These are phyloP conservation scores for Phanerotoma sp. DNA, from an alignment of 2,888 invertebrate species.

Conservation along the genomic window DNA sequence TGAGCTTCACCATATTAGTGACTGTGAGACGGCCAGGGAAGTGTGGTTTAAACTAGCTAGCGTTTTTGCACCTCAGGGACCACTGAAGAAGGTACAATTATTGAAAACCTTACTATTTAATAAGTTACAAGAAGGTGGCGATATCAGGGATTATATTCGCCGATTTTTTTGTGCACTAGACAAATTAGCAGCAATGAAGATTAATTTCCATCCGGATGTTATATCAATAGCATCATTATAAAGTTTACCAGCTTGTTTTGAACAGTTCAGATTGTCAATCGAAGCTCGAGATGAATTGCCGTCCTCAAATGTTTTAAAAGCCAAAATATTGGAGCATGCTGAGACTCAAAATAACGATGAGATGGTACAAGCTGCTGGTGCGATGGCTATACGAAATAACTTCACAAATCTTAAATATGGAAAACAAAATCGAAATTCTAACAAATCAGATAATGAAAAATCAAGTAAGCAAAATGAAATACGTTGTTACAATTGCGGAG, in stretches of 20 bases:
- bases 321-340: conserved; percentile 12
- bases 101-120: too few species aligned
- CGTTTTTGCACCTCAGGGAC: too few species aligned
- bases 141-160: too few species aligned
- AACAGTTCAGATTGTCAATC: conserved; percentile 7
- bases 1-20: too few species aligned
- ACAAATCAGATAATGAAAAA: neutral
- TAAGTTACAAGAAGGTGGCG: too few species aligned
- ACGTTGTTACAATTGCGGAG: neutral
- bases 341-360: neutral
- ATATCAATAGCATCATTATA: conserved; percentile 2
- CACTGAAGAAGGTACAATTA: too few species aligned
- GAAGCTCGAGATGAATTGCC: conserved; percentile 24
- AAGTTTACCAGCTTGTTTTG: conserved; percentile 17
- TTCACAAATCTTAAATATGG: neutral
- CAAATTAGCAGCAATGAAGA: neutral
- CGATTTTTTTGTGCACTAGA: too few species aligned
- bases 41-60: too few species aligned
- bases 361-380: neutral
- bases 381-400: neutral
- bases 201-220: neutral
- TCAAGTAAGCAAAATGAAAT: neutral
- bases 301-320: conserved; percentile 10
- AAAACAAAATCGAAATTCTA: too few species aligned
- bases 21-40: too few species aligned